A percentile compares a stretch with the other conserved stretches of the same genome.
phyloP scores from a whole-genome alignment of 2,797 vertebrate species.

The Amphiprion clarkii region DNA sequence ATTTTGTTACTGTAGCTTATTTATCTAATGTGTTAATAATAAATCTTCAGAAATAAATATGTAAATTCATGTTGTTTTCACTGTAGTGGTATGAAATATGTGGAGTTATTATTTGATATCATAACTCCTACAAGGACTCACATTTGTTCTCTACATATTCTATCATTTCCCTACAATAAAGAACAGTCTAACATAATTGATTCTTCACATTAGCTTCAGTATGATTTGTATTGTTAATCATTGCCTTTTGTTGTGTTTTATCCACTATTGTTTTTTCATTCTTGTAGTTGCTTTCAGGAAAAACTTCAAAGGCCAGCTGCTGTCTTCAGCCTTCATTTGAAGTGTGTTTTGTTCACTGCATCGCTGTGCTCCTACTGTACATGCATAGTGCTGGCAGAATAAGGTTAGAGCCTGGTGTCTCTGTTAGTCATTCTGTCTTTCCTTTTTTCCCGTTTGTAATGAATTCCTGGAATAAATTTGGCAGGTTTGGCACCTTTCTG shows the following conservation, averaged over 20 bases:
- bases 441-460: background rate
- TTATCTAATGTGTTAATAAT: too few species aligned
- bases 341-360: background rate
- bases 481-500: background rate
- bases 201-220: background rate
- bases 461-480: background rate
- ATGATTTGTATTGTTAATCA: background rate
- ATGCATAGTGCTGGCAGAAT: background rate
- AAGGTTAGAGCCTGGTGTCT: background rate
- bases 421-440: background rate
- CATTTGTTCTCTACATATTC: background rate
- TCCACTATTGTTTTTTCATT: background rate
- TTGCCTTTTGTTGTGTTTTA: background rate
- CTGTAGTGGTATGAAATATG: too few species aligned
- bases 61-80: too few species aligned
- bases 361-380: background rate
- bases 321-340: conserved; percentile 5
- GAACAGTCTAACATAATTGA: background rate
- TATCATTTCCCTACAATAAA: background rate
- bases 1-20: too few species aligned
- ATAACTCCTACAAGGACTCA: too few species aligned
- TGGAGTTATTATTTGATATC: too few species aligned
- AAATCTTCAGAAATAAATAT: too few species aligned
- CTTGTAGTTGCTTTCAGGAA: background rate
- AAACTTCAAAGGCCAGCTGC: background rate